Percentiles rank a stretch among this genome's conserved stretches.
Evolutionary conservation across 2,888 invertebrate genomes (phyloP).

Genomic region (Theretra japonica): DNA sequence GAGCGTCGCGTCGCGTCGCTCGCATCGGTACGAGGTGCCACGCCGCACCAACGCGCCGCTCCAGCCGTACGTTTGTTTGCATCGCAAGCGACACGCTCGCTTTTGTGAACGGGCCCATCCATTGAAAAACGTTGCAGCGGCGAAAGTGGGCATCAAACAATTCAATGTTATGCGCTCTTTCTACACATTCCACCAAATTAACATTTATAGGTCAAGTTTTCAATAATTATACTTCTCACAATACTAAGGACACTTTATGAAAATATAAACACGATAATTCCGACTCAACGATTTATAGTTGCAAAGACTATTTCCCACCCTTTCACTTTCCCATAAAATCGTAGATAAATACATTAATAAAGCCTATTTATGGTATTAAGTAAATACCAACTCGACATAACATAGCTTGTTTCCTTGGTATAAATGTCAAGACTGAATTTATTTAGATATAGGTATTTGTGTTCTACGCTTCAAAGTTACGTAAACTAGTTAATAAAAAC

Average conservation of each 20-base stretch:
- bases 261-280: background rate
- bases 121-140: slow-evolving; percentile 52
- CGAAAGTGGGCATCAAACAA: slow-evolving; percentile 68
- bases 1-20: background rate
- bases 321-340: slow-evolving; percentile 15
- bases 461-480: background rate
- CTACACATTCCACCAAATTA: background rate
- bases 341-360: background rate
- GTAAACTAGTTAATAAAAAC: background rate
- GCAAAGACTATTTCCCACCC: background rate
- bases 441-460: background rate
- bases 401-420: background rate
- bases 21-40: background rate
- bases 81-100: slow-evolving; percentile 40
- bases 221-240: background rate
- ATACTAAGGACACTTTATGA: background rate
- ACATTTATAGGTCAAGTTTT: background rate
- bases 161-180: background rate
- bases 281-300: background rate
- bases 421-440: slow-evolving; percentile 6
- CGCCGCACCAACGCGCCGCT: slow-evolving; percentile 35
- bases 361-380: background rate
- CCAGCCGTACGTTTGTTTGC: slow-evolving; percentile 48
- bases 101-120: slow-evolving; percentile 45
- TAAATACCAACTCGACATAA: background rate